Base-by-base conservation (phyloP, 2,113 vertebrate species). In the Leptodactylus fuscus region DNA sequence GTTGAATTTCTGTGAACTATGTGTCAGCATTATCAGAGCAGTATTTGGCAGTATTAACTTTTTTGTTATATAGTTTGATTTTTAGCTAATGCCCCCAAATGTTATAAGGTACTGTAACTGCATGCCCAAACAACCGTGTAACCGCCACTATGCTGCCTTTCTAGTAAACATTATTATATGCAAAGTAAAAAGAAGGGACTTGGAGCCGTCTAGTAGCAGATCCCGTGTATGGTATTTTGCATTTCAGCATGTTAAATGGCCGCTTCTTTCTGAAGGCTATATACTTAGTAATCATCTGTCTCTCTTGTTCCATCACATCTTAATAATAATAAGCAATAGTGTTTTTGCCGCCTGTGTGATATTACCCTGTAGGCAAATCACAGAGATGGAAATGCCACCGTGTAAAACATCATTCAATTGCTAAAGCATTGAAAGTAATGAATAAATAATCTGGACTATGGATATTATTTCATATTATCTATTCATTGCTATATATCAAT, bases 361-460 rank as follows among this genome's bases (percentile, higher is more conserved):
- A 69, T 34, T 34, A 38, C 16, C 65, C 65, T 9, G 20, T 10
- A 38, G 65, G 65, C 65, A 22, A 69, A 69, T 69, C 65, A 22
- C 34, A 69, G 65, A 38, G 65, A 38, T 36, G 65, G 65, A 69
- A 69, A 69, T 38, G 65, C 32, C 9, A 16, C 65, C 65, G 36
- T 69, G 34, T 69, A 69, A 38, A 38, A 69, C 65, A 36, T 38
- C 34, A 22, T 18, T 38, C 65, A 69, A 69, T 36, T 38, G 62
- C 62, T 67, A 67, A 67, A 67, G 62, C 62, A 34, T 15, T 34
- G 32, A 20, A 67, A 34, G 62, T 67, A 34, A 34, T 67, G 62
- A 67, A 67, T 67, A 67, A 32, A 67, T 67, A 67, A 67, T 69
- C 65, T 36, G 65, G 65, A 69, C 65, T 38, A 69, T 8, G 34